phyloP scores from a whole-genome alignment of 1,140 invertebrate genomes.

The Coptotermes formosanus region DNA sequence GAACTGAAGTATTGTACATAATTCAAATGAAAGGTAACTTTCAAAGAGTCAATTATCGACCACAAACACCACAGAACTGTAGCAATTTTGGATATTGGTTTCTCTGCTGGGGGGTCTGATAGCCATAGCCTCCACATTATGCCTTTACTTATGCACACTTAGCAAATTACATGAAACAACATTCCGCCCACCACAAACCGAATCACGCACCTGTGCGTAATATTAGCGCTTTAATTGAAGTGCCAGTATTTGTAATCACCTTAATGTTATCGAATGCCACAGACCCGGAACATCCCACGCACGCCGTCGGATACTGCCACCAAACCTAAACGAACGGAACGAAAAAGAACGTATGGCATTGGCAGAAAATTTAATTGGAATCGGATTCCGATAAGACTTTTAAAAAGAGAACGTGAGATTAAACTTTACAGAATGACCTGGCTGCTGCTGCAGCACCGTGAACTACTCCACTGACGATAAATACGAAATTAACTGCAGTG shows the following conservation, averaged over 20 bases:
- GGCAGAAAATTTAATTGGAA: conserved; percentile 18
- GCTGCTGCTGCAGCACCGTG: background rate
- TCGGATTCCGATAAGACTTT: conserved; percentile 16
- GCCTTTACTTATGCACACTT: too few relatives aligned
- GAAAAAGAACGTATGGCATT: conserved; percentile 12
- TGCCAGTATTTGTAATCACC: background rate
- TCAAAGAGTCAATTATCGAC: too few relatives aligned
- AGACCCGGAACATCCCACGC: background rate
- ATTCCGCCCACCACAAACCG: background rate
- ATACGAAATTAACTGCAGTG: background rate
- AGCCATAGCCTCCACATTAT: too few relatives aligned
- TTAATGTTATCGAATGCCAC: background rate
- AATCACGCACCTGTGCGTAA: background rate
- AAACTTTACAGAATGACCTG: background rate
- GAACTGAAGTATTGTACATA: too few relatives aligned
- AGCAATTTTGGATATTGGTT: too few relatives aligned
- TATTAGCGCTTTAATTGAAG: background rate
- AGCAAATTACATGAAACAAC: background rate
- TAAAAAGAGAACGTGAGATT: background rate
- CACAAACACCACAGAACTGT: too few relatives aligned
- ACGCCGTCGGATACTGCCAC: background rate
- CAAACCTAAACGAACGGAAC: background rate
- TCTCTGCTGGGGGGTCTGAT: too few relatives aligned
- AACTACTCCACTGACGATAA: background rate
- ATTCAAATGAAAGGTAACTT: too few relatives aligned